Percentiles rank a stretch among this genome's conserved stretches.
Evolutionary conservation across 2,113 vertebrate species (phyloP).

Genomic region (Speoplatyrhinus poulsoni): DNA sequence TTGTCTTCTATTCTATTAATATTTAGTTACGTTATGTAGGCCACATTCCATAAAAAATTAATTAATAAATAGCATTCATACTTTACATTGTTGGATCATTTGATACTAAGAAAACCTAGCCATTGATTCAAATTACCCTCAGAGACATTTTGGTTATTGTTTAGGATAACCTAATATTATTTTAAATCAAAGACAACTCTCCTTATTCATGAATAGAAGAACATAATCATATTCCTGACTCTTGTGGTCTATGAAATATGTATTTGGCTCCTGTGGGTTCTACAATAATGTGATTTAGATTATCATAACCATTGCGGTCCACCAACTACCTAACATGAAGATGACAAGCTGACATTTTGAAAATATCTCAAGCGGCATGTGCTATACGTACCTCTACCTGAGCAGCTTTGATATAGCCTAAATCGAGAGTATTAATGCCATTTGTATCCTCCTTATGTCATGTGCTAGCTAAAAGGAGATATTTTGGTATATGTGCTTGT

Average conservation of each 20-base stretch:
- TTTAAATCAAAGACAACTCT: slow-evolving; percentile 48
- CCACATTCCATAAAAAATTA: background rate
- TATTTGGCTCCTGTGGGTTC: slow-evolving; percentile 55
- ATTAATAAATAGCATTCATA: background rate
- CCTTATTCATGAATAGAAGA: slow-evolving; percentile 37
- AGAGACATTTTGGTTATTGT: slow-evolving; percentile 25
- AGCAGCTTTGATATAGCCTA: slow-evolving; percentile 15
- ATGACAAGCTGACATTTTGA: slow-evolving; percentile 46
- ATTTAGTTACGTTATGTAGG: too few relatives aligned
- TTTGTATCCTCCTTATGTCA: background rate
- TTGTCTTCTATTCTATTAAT: background rate
- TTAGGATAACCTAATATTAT: slow-evolving; percentile 43
- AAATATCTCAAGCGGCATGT: slow-evolving; percentile 37
- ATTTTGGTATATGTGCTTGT: too few relatives aligned
- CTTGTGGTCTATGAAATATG: slow-evolving; percentile 48
- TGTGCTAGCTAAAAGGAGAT: too few relatives aligned
- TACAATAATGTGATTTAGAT: slow-evolving; percentile 41
- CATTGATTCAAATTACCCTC: slow-evolving; percentile 34
- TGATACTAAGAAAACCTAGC: slow-evolving; percentile 25
- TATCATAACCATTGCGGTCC: slow-evolving; percentile 52
- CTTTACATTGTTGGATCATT: slow-evolving; percentile 25
- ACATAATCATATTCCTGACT: slow-evolving; percentile 38
- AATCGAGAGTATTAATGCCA: slow-evolving; percentile 3
- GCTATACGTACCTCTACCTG: slow-evolving; percentile 12
- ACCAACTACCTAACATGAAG: slow-evolving; percentile 23